Evolutionary conservation across 2,113 vertebrate genomes (phyloP).

Genomic region (Grus americana): DNA sequence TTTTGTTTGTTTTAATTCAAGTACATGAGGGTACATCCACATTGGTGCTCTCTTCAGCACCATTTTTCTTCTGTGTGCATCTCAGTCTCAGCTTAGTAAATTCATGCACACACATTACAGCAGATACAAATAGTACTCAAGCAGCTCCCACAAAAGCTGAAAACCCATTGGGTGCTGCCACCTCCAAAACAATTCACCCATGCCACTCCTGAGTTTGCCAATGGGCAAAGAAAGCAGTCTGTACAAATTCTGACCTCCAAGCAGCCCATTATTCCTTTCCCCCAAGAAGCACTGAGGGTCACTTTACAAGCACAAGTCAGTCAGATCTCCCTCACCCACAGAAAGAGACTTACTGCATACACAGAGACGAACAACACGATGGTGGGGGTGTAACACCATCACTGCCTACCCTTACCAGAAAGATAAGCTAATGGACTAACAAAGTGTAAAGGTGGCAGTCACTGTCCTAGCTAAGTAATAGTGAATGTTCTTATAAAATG

Average conservation of each 20-base stretch:
- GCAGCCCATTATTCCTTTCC: not conserved
- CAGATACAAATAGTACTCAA: not conserved
- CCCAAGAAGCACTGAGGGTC: not conserved
- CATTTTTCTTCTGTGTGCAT: not conserved
- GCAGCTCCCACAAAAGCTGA: not conserved
- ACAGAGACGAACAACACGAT: not conserved
- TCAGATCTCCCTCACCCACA: not conserved
- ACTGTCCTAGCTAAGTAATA: not conserved
- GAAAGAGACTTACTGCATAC: not conserved
- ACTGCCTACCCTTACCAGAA: not conserved
- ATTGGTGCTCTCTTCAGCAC: not conserved
- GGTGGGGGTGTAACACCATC: not conserved
- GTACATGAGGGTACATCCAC: not conserved
- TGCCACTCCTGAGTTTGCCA: not conserved
- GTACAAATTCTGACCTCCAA: not conserved
- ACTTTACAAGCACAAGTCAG: not conserved
- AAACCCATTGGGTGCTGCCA: not conserved
- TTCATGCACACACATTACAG: not conserved
- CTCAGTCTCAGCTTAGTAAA: fast-evolving
- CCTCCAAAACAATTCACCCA: not conserved
- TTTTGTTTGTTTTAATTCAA: not conserved
- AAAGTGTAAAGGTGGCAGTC: not conserved
- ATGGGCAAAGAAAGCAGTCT: not conserved
- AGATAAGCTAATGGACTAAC: not conserved
- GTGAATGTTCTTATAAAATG: not conserved